Base-by-base conservation (phyloP, 2,888 invertebrate genomes). In the Vanessa cardui region DNA sequence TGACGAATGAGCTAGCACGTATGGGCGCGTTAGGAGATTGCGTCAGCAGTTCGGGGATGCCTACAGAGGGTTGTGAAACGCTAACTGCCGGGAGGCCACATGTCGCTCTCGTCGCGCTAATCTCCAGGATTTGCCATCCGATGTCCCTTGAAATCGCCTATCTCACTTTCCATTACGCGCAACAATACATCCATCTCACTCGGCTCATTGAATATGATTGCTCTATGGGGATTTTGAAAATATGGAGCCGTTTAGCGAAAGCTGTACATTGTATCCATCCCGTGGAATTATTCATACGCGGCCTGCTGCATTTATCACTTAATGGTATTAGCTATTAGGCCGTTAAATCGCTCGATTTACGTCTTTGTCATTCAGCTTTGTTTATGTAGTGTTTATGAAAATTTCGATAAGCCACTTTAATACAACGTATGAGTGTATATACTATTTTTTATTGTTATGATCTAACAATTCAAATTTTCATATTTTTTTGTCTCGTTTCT, bases 201-300 rank as follows among this genome's bases (percentile, higher is more conserved):
- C 82, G 83, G 79, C 88, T 89, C 90, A 91, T 91, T 91, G 91
- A 90, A 92, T 91, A 91, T 92, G 92, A 92, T 92, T 92, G 92
- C 91, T 90, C 92, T 90, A 89, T 91, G 83, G 92, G 92, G 92
- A 92, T 92, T 92, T 91, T 89, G 88, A 90, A 92, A 92, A 92
- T 92, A 92, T 92, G 92, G 90, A 92, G 86, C 89, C 92, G 91
- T 91, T 92, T 92, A 92, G 87, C 83, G 80, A 91, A 89, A 90
- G 90, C 90, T 84, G 87, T 89, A 91, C 90, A 92, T 90, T 92
- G 92, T 92, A 89, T 90, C 91, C 90, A 86, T 89, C 84, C 84
- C 82, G 83, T 78, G 87, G 91, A 92, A 92, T 92, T 92, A 92
- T 92, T 92, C 92, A 92, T 89, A 90, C 83, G 80, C 83, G 86